Conservation (phyloP, 2,113 vertebrate genomes). For the Pteropus alecto region DNA sequence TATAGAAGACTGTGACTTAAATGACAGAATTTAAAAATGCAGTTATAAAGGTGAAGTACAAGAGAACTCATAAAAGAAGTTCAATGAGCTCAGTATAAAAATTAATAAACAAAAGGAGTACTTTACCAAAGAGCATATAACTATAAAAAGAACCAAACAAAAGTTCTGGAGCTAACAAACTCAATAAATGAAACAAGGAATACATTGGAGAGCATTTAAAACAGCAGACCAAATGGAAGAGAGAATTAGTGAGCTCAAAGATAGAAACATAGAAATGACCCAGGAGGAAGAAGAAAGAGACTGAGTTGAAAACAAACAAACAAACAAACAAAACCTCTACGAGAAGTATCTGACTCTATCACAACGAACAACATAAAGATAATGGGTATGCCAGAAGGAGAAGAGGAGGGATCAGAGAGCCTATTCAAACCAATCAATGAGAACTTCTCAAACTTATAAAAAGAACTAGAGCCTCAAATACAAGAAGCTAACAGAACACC, state of each 20-base stretch:
- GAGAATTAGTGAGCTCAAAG: background rate
- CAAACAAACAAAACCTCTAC: background rate
- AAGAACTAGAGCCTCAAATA: background rate
- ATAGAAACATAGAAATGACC: background rate
- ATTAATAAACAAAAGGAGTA: background rate
- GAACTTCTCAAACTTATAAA: background rate
- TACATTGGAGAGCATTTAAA: background rate
- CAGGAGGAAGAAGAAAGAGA: background rate
- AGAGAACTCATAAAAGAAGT: background rate
- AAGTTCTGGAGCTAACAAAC: background rate
- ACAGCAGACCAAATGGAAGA: too few species aligned
- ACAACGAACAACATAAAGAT: background rate
- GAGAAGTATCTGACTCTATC: background rate
- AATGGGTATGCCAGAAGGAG: background rate
- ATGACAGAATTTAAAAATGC: background rate
- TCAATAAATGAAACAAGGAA: background rate
- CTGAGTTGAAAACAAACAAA: background rate
- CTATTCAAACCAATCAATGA: background rate
- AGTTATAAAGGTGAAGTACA: background rate
- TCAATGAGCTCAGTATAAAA: background rate
- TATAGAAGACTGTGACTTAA: background rate
- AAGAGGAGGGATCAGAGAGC: background rate
- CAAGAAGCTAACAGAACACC: background rate
- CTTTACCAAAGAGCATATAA: background rate
- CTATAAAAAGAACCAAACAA: background rate